Percentiles rank a stretch among this genome's conserved stretches.
phyloP scores from a whole-genome alignment of 2,888 invertebrate species.

The Dexiosoma caninum region DNA sequence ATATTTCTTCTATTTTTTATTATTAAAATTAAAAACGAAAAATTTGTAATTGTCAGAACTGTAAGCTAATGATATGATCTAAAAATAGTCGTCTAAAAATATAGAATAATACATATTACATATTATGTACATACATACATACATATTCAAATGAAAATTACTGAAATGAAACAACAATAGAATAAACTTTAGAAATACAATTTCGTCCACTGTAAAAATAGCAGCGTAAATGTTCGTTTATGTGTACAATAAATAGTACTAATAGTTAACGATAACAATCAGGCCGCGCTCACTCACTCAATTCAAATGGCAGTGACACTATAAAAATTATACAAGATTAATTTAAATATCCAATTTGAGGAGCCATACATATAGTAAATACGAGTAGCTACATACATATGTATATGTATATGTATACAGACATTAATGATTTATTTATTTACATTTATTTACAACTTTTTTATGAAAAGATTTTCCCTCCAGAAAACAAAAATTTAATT shows the following conservation, averaged over 20 bases:
- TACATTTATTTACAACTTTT: constrained; percentile 29
- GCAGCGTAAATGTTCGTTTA: background rate
- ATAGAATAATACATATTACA: too few relatives aligned
- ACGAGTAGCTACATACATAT: background rate
- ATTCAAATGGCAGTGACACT: constrained; percentile 62
- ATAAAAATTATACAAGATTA: constrained; percentile 52
- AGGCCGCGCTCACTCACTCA: constrained; percentile 38
- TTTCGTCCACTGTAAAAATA: constrained; percentile 8
- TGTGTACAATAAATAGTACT: background rate
- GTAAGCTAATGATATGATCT: too few relatives aligned
- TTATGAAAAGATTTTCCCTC: background rate
- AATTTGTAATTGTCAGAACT: too few relatives aligned
- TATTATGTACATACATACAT: constrained; percentile 7
- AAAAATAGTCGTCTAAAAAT: too few relatives aligned
- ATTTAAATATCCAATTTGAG: constrained; percentile 46
- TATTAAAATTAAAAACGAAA: too few relatives aligned
- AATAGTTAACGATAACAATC: constrained; percentile 12
- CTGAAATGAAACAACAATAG: constrained; percentile 29
- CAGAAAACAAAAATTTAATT: constrained; percentile 17
- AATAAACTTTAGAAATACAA: constrained; percentile 5
- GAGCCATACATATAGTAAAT: background rate
- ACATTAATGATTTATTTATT: background rate
- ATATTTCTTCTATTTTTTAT: background rate
- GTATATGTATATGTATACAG: background rate
- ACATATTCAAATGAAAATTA: background rate